Conservation (phyloP, 1,140 invertebrate species). For the Tetranychus cinnabarinus region DNA sequence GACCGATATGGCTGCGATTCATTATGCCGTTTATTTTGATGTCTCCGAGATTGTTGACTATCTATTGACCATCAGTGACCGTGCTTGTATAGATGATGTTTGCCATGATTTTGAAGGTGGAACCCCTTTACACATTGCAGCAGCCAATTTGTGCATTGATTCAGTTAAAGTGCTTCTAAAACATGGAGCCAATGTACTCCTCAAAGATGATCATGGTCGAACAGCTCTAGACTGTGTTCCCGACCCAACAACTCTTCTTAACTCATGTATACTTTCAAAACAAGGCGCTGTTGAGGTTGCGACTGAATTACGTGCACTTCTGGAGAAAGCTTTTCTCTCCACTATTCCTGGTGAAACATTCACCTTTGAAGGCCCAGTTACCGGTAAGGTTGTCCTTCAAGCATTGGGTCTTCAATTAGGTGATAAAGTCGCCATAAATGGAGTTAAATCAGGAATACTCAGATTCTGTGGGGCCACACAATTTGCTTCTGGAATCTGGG, state of each 20-base stretch:
- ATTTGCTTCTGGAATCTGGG: constrained; percentile 63
- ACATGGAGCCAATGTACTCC: constrained; percentile 23
- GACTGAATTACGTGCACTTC: constrained; percentile 18
- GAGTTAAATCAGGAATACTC: constrained; percentile 50
- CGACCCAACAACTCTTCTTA: background rate
- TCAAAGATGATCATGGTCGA: constrained; percentile 23
- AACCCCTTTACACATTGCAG: constrained; percentile 29
- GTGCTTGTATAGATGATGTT: constrained; percentile 21
- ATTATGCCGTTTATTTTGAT: constrained; percentile 32
- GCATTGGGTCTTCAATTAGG: constrained; percentile 36
- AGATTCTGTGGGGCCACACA: constrained; percentile 45
- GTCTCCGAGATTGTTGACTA: constrained; percentile 26
- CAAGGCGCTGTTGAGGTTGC: constrained; percentile 17
- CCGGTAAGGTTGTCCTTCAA: constrained; percentile 26
- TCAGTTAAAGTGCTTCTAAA: constrained; percentile 25
- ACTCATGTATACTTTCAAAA: background rate
- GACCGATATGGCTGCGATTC: constrained; percentile 31
- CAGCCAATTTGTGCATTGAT: constrained; percentile 26
- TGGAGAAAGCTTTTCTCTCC: constrained; percentile 17
- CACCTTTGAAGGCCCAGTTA: constrained; percentile 13
- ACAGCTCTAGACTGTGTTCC: constrained; percentile 19
- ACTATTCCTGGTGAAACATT: constrained; percentile 2
- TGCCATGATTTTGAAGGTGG: constrained; percentile 29
- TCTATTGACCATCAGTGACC: constrained; percentile 3
- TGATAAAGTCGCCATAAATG: constrained; percentile 72